phyloP scores from a whole-genome alignment of 2,113 vertebrate genomes.

The Astur gentilis region DNA sequence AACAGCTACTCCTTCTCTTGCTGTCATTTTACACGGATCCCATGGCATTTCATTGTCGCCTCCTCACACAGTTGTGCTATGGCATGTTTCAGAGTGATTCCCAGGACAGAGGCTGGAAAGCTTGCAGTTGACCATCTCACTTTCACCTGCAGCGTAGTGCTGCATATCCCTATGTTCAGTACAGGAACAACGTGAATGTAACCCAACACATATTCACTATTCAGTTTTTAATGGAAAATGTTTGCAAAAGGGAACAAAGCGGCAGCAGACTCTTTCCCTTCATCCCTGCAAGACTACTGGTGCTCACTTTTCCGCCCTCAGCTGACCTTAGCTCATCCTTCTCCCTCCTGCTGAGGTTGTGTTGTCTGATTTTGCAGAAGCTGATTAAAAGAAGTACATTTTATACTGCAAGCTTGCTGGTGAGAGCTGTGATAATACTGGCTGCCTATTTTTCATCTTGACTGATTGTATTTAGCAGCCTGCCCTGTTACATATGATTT shows the following conservation, averaged over 20 bases:
- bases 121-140: background rate
- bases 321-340: background rate
- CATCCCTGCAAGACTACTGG: background rate
- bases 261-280: background rate
- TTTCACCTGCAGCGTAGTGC: background rate
- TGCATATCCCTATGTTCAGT: background rate
- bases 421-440: background rate
- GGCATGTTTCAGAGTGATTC: background rate
- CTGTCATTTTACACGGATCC: background rate
- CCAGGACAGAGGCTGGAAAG: background rate
- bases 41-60: background rate
- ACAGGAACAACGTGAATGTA: background rate
- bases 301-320: background rate
- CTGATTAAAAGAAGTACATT: background rate
- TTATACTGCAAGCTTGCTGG: background rate
- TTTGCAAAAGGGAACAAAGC: background rate
- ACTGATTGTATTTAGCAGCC: background rate
- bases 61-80: background rate
- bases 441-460: slow-evolving; percentile 19
- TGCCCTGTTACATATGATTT: background rate
- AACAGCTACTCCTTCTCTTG: background rate
- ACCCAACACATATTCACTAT: background rate
- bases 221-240: background rate
- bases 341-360: background rate
- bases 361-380: background rate